Evolutionary conservation across 2,797 vertebrate genomes (phyloP), one percentile per base, ranked within the genome.

Genomic region (Siniperca undulata): DNA sequence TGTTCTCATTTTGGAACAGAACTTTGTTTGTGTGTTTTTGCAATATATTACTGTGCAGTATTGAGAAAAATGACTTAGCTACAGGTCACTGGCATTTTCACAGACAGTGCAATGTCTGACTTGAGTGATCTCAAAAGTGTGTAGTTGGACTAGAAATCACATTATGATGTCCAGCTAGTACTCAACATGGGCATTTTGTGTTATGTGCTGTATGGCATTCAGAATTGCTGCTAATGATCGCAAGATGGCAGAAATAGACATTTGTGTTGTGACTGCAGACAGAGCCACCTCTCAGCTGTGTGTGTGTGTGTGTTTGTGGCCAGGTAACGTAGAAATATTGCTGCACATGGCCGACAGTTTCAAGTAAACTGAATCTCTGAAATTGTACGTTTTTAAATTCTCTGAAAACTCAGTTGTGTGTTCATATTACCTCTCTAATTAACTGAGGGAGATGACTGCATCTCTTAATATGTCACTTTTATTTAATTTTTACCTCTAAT

Each of bases 141-240:
- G 71, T 20, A 53, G 59, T 50, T 60, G 69, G 74, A 77, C 64
- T 40, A 61, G 0, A 82, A 78, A 40, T 78, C 36, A 14, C 38
- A 44, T 36, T 30, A 62, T 22, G 55, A 62, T 22, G 55, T 83
- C 62, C 78, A 62, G 56, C 65, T 34, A 14, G 19, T 48, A 24
- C 81, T 70, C 10, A 24, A 71, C 76, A 2, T 38, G 82, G 84
- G 81, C 73, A 58, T 86, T 80, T 85, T 79, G 4, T 80, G 42
- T 81, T 56, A 50, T 13, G 80, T 50, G 58, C 78, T 79, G 46
- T 76, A 17, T 2, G 53, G 73, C 68, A 38, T 78, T 78, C 61
- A 78, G 73, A 85, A 17, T 34, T 66, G 69, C 86, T 92, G 88
- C 90, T 87, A 76, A 74, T 22, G 40, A 80, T 80, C 77, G 71